Base-by-base conservation (phyloP, 2,888 invertebrate genomes). In the Mesopsocus fuscifrons region DNA sequence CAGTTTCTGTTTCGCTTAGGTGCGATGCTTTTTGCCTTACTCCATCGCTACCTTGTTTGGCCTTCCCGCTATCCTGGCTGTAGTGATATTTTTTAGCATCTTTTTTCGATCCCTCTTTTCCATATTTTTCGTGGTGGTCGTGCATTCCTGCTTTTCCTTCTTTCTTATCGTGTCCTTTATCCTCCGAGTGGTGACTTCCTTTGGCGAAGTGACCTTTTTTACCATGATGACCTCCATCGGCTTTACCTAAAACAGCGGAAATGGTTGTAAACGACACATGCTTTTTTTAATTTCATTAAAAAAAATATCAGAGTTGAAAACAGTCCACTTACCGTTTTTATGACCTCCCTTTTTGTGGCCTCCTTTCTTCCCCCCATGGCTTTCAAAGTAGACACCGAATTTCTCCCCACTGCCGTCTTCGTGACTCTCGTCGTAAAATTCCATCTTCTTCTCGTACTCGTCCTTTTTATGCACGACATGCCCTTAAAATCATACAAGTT, bases 351-450 rank as follows among this genome's bases (percentile, higher is more conserved):
- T 49, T 42, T 51, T 49, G 43, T 51, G 45, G 17, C 46, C 47
- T n/a, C 50, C 66, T 53, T 69, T 67, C 47, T 64, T 55, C 44
- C 55, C 55, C 33, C 63, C 60, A 44, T 69, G 64, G 32, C 74
- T 69, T 17, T 67, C 59, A 48, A 69, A 65, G 54, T 62, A 70
- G 1, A 67, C 75, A 1, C 76, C 77, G 45, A 74, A 69, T 48
- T 74, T 75, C 51, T 74, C 76, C 35, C 68, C 65, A 20, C 73
- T 75, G 0, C 66, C 72, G 2, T 71, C 74, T 48, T 77, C 77
- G 22, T 77, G 71, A 45, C 72, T 73, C 55, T 79, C 79, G 53
- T 80, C 79, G 53, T 74, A 80, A 63, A 79, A 80, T 54, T 78
- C 78, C 23, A 76, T 72, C 46, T 75, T 76, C 55, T 79, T 78